Evolutionary conservation across 2,888 invertebrate species (phyloP), one percentile per base, ranked within the genome.

Genomic region (Terebella lapidaria): DNA sequence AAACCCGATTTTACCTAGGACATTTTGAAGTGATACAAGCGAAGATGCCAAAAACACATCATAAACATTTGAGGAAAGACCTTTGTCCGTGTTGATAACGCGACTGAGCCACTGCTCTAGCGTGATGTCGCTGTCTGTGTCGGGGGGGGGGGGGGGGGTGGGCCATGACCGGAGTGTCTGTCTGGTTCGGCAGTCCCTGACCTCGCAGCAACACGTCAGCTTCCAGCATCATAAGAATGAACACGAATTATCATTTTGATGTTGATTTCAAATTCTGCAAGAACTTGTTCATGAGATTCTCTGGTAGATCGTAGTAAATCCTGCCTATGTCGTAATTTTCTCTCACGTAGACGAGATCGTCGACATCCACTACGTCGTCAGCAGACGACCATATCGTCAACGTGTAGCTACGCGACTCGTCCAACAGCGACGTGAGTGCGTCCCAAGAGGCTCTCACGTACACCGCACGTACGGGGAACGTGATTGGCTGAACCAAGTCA

Each of bases 211-310:
- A 83, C 28, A 94, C 86, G 74, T 94, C 93, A 0, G 90, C 92
- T 82, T 94, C 93, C 63, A 93, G 81, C 89, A 92, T 91, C 79
- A 88, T 85, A n/a, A n/a, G n/a, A n/a, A n/a, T n/a, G n/a, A n/a
- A n/a, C n/a, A n/a, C n/a, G n/a, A n/a, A n/a, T n/a, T n/a, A n/a
- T n/a, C n/a, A n/a, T n/a, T n/a, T n/a, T n/a, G n/a, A n/a, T n/a
- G 53, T 53, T 5, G 5, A 5, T 10, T 56, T 56, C 29, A 57
- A 22, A 10, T n/a, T 10, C 4, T 57, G 30, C n/a, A 57, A 20
- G 54, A 58, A 58, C 2, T 56, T 26, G 4, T 30, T 18, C 58
- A 58, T 58, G 26, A 54, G 24, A 3, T 4, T 3, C 5, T 62
- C 55, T 3, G 92, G 91, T 1, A 93, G 86, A 78, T 93, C 93